Percentiles rank a stretch among this genome's conserved stretches.
Conservation (phyloP, 2,113 vertebrate genomes). For the Hippotragus niger region DNA sequence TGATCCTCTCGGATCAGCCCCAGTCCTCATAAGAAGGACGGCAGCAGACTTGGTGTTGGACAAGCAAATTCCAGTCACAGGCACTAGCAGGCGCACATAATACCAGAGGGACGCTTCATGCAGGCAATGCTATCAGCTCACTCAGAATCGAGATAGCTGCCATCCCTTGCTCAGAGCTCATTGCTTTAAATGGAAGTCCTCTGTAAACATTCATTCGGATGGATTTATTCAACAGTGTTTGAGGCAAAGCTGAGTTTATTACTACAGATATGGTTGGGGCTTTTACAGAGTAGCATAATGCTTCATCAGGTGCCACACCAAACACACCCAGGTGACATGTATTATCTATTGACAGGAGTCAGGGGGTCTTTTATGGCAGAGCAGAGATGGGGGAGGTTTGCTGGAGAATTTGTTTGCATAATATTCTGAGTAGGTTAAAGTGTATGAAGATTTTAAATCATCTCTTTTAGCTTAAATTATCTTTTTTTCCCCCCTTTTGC, state of each 20-base stretch:
- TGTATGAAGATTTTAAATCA: constrained; percentile 82
- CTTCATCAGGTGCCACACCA: constrained; percentile 68
- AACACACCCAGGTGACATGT: constrained; percentile 30
- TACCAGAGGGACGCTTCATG: not conserved
- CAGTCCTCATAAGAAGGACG: not conserved
- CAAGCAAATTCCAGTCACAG: not conserved
- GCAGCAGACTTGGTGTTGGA: not conserved
- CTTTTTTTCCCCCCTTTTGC: not conserved
- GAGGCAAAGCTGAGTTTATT: constrained; percentile 75
- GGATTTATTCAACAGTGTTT: constrained; percentile 79
- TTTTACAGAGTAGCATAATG: constrained; percentile 65
- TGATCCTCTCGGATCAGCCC: not conserved
- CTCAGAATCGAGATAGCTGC: not conserved
- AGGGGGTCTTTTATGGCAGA: constrained; percentile 32
- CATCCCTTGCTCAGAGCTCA: constrained; percentile 52
- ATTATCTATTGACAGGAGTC: not conserved
- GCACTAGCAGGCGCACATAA: not conserved
- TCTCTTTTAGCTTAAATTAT: constrained; percentile 69
- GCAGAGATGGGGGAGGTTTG: not conserved
- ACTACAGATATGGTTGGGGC: constrained; percentile 51
- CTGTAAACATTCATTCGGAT: constrained; percentile 76
- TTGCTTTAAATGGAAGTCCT: constrained; percentile 67
- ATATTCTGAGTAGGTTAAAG: constrained; percentile 67
- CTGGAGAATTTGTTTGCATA: constrained; percentile 44
- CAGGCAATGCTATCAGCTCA: not conserved